Evolutionary conservation across 2,888 invertebrate genomes (phyloP).

Genomic region (Vesta saturnalis): DNA sequence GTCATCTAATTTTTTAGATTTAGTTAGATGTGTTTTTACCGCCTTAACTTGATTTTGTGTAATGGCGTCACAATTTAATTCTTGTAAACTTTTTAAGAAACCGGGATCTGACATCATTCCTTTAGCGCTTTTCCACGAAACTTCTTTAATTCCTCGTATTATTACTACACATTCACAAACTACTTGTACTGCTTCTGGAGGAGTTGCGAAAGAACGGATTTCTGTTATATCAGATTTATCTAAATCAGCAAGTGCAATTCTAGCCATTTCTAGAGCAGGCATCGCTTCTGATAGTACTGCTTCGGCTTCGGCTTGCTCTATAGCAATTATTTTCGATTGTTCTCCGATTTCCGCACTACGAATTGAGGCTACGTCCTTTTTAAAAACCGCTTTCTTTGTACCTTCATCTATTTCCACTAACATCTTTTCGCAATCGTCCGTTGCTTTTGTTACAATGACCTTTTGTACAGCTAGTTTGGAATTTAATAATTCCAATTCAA

Average conservation of each 20-base stretch:
- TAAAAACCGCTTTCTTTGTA: conserved; percentile 76
- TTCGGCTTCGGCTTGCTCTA: conserved; percentile 87
- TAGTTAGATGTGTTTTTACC: conserved; percentile 78
- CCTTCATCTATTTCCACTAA: conserved; percentile 79
- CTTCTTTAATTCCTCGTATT: conserved; percentile 82
- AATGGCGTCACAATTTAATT: conserved; percentile 86
- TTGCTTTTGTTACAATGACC: conserved; percentile 79
- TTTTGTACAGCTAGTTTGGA: conserved; percentile 84
- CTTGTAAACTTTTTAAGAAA: conserved; percentile 81
- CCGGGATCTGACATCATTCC: conserved; percentile 91
- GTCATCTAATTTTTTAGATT: conserved; percentile 77
- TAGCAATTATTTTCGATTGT: conserved; percentile 79
- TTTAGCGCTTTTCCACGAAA: conserved; percentile 91
- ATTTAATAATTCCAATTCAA: conserved; percentile 82
- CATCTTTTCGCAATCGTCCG: conserved; percentile 81
- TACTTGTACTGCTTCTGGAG: conserved; percentile 87
- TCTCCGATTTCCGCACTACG: conserved; percentile 86
- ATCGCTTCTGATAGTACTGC: conserved; percentile 81
- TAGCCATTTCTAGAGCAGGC: conserved; percentile 85
- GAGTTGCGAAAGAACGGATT: conserved; percentile 91
- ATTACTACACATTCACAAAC: conserved; percentile 93
- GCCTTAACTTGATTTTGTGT: conserved; percentile 76
- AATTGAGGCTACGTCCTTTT: conserved; percentile 81
- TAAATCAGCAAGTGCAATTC: conserved; percentile 80
- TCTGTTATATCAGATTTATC: conserved; percentile 93